These are phyloP conservation scores for Platichthys flesus DNA, from an alignment of 2,113 vertebrate species.

Conservation along the genomic window DNA sequence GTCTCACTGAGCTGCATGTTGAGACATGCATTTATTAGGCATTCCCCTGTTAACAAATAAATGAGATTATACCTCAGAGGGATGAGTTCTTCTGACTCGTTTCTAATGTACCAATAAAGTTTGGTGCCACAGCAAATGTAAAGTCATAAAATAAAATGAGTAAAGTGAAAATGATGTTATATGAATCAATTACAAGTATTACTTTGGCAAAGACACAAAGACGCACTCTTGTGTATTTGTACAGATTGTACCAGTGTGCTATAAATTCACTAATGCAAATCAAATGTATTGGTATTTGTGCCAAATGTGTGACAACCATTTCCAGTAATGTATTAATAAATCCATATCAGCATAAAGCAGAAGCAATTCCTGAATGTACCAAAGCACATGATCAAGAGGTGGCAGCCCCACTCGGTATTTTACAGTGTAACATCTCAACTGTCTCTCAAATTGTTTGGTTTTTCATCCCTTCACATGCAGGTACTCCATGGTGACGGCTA, in stretches of 20 bases:
- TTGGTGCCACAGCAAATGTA: no score
- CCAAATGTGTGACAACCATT: neutral
- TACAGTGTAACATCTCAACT: neutral
- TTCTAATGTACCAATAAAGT: no score
- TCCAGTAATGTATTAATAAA: neutral
- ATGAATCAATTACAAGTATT: neutral
- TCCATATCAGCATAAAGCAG: neutral
- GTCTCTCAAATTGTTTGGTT: neutral
- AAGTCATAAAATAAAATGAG: no score
- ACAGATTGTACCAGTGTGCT: neutral
- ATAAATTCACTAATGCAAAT: neutral
- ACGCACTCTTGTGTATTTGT: neutral
- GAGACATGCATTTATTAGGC: no score
- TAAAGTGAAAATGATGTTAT: neutral
- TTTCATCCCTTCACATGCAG: constrained; percentile 55
- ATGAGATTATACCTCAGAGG: no score
- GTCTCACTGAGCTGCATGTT: no score
- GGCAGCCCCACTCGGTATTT: neutral
- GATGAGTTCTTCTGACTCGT: no score
- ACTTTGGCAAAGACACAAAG: neutral
- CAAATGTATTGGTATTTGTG: neutral
- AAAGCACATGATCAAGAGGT: neutral
- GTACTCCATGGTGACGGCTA: constrained; percentile 78
- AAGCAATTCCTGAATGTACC: neutral
- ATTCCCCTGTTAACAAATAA: no score